These are phyloP conservation scores for Cataglyphis livida DNA, from an alignment of 2,888 invertebrate genomes.

Conservation along the genomic window DNA sequence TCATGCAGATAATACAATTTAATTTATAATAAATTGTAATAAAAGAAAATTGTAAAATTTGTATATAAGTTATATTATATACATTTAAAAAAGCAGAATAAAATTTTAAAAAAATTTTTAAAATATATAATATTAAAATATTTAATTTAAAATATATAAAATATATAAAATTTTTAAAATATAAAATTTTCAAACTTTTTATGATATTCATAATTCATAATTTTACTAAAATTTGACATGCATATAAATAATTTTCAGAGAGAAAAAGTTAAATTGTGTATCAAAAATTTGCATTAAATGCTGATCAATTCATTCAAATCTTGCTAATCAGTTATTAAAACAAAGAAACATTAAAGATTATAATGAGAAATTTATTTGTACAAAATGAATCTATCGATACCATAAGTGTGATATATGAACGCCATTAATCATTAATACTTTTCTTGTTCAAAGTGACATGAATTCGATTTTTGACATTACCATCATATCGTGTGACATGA, in stretches of 20 bases:
- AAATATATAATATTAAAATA: no score
- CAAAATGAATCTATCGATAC: background rate
- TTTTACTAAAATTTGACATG: background rate
- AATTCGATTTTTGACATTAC: background rate
- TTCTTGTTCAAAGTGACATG: background rate
- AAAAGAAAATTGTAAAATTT: background rate
- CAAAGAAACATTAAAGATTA: background rate
- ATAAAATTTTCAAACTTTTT: background rate
- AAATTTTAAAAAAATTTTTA: background rate
- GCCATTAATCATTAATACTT: background rate
- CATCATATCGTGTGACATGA: background rate
- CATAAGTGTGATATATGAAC: background rate
- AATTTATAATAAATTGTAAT: background rate
- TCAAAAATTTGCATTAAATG: background rate
- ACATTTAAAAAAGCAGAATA: background rate
- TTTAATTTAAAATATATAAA: no score
- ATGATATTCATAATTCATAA: background rate
- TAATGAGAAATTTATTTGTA: background rate
- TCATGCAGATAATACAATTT: background rate
- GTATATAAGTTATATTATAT: background rate
- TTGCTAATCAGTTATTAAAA: background rate
- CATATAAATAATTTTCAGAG: background rate
- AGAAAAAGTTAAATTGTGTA: background rate
- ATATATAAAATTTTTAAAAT: background rate
- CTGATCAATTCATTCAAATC: background rate